Percentiles rank a stretch among this genome's conserved stretches.
phyloP scores from a whole-genome alignment of 2,797 vertebrate genomes.

The Rhincodon typus region DNA sequence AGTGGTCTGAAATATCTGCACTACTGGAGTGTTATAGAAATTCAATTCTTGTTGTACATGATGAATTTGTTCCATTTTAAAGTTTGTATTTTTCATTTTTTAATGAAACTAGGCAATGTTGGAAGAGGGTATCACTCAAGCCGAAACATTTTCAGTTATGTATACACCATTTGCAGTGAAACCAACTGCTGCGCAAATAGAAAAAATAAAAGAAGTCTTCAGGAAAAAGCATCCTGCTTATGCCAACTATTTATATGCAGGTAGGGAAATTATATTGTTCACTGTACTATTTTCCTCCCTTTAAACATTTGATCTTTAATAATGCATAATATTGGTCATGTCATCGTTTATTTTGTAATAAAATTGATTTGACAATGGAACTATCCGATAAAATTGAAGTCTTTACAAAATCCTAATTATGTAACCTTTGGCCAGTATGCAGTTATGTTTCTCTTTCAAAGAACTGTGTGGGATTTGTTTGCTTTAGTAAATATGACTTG shows the following conservation, averaged over 20 bases:
- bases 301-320: neutral
- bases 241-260: conserved; percentile 56
- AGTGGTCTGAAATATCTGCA: conserved; percentile 41
- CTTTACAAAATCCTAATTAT: neutral
- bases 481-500: neutral
- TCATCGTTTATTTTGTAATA: neutral
- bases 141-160: conserved; percentile 55
- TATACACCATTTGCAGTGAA: conserved; percentile 56
- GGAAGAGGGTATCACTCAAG: conserved; percentile 53
- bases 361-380: neutral
- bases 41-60: conserved; percentile 35
- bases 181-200: conserved; percentile 48
- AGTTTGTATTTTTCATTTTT: conserved; percentile 39
- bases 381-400: neutral
- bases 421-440: neutral
- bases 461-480: neutral
- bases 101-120: conserved; percentile 55
- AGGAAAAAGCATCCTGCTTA: conserved; percentile 53
- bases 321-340: neutral
- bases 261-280: conserved; percentile 44
- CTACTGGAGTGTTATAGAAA: conserved; percentile 31
- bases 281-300: neutral
- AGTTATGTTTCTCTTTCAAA: neutral
- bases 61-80: conserved; percentile 27
- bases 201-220: conserved; percentile 55